phyloP scores from a whole-genome alignment of 2,113 vertebrate genomes.

The Periophthalmus modestus region DNA sequence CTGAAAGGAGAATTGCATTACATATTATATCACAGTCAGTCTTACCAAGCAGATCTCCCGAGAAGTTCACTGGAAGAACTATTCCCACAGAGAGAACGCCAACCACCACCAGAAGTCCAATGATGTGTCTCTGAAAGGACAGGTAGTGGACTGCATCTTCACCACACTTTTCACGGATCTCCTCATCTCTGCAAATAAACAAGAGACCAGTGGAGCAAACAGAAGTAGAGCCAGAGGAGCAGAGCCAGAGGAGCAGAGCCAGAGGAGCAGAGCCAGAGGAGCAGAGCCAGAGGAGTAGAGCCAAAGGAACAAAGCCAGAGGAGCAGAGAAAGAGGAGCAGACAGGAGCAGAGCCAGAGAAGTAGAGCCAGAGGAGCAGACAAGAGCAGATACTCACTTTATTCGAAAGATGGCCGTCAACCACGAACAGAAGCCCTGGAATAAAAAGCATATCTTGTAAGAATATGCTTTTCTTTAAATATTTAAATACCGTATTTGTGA shows the following conservation, averaged over 20 bases:
- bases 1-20: too few relatives aligned
- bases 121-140: constrained; percentile 98
- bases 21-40: neutral
- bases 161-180: constrained; percentile 96
- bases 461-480: too few relatives aligned
- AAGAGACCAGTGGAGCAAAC: too few relatives aligned
- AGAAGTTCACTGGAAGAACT: constrained; percentile 96
- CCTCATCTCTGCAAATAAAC: constrained; percentile 83
- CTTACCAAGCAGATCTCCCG: constrained; percentile 94
- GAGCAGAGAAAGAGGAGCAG: neutral
- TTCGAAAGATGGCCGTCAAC: constrained; percentile 98
- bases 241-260: too few relatives aligned
- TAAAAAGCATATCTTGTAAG: neutral
- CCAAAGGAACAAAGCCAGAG: neutral
- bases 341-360: too few relatives aligned
- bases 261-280: too few relatives aligned
- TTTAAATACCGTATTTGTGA: too few relatives aligned
- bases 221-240: too few relatives aligned
- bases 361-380: neutral
- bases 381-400: constrained; percentile 87
- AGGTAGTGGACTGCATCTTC: constrained; percentile 96
- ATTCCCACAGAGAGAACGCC: constrained; percentile 94
- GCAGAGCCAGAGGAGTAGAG: too few relatives aligned
- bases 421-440: constrained; percentile 95
- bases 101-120: constrained; percentile 92